Evolutionary conservation across 92 coral and sea anemone genomes (phyloP), one percentile per base, ranked within the genome.

Genomic region (Umimayanthus kanabou): DNA sequence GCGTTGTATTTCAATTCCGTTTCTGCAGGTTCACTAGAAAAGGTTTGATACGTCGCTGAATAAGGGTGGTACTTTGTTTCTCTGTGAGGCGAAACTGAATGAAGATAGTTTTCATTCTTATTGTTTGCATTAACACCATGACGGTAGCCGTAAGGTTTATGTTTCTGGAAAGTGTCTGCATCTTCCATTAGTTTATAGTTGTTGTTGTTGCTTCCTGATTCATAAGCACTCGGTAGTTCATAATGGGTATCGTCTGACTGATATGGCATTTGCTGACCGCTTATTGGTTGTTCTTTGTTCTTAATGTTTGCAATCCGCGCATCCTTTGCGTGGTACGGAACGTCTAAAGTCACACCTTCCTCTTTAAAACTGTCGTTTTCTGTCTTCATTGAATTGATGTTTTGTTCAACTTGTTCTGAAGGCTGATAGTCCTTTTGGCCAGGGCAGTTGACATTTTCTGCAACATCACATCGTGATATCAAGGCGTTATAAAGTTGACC

Each of bases 391-490:
- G 26, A 50, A 42, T 22, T 69, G 28, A 29, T 40, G 4, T 30
- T 71, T 20, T 43, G 25, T 25, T 4, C 53, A 16, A 18, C 22
- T 25, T 26, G 20, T 67, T 40, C 64, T 26, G 57, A 82, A 5
- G 39, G 42, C 42, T 82, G 86, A 42, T 70, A 14, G n/a, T 28
- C 39, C 20, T 67, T 45, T 45, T 83, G 65, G 7, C 65, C 77
- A 29, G 74, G 37, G 14, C 87, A 83, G 64, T 83, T 70, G 9
- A 83, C 79, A n/a, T 83, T 83, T 43, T 83, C 79, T 47, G 79
- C 87, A 16, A 72, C 67, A 47, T 83, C 87, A 47, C 87, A 83
- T 8, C 78, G 78, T 26, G 79, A 83, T 67, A 83, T 83, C 87
- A 83, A 49, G 14, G 87, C 40, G 78, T 83, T 83, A 70, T 45